These are phyloP conservation scores for Solea solea DNA, from an alignment of 2,113 vertebrate genomes.

Conservation along the genomic window DNA sequence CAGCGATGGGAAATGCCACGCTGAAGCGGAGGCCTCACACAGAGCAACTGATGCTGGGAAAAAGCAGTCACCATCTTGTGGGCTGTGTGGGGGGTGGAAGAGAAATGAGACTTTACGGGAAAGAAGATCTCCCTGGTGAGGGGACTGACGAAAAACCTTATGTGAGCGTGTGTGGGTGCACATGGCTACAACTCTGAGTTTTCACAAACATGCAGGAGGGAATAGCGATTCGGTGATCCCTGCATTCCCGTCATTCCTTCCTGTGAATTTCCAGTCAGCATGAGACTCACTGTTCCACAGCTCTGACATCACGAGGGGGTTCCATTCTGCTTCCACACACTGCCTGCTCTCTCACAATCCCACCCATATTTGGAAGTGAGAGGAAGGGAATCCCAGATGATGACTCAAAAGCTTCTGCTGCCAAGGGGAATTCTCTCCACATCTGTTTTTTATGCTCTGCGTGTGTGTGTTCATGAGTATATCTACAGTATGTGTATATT, in stretches of 20 bases:
- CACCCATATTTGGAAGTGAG: conserved; percentile 82
- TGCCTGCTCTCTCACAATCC: conserved; percentile 70
- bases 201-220: conserved; percentile 54
- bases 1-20: conserved; percentile 42
- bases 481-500: conserved; percentile 32
- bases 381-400: conserved; percentile 83
- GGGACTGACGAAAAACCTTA: conserved; percentile 19
- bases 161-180: conserved; percentile 21
- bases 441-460: conserved; percentile 68
- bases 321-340: conserved; percentile 73
- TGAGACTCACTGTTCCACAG: conserved; percentile 63
- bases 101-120: conserved; percentile 66
- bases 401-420: conserved; percentile 73
- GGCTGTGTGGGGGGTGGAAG: conserved; percentile 24
- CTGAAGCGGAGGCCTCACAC: conserved; percentile 57
- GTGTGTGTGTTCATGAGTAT: conserved; percentile 30
- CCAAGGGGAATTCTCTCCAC: conserved; percentile 76
- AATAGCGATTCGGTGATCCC: conserved; percentile 61
- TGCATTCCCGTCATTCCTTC: conserved; percentile 74
- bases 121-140: conserved; percentile 61
- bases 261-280: conserved; percentile 73
- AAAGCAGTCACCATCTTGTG: conserved; percentile 61
- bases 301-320: conserved; percentile 76
- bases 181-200: conserved; percentile 28
- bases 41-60: conserved; percentile 73